Conservation (phyloP, 2,113 vertebrate genomes). For the Eurystomus gularis region DNA sequence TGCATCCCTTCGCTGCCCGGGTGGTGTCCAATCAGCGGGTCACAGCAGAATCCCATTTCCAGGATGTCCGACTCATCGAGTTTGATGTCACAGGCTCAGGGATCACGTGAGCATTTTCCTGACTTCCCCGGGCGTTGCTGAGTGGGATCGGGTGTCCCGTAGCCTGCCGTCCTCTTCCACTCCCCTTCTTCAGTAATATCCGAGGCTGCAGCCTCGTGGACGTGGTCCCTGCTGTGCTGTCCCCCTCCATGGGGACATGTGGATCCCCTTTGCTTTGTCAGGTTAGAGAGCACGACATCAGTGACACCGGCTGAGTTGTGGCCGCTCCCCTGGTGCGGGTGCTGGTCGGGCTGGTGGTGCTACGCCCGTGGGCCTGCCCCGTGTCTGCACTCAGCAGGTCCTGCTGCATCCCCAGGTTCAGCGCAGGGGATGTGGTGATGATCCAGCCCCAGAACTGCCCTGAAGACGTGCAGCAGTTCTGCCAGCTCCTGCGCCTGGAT, state of each 20-base stretch:
- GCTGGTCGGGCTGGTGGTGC: neutral
- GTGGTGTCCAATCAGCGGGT: constrained; percentile 83
- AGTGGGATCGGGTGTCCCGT: fast-evolving
- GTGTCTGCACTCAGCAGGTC: neutral
- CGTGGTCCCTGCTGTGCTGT: fast-evolving
- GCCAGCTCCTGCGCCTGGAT: constrained; percentile 80
- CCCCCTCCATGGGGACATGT: fast-evolving
- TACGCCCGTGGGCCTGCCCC: neutral
- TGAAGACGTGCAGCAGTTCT: constrained; percentile 81
- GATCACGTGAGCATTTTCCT: constrained; percentile 79
- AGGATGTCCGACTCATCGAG: constrained; percentile 91
- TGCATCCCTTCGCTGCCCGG: constrained; percentile 76
- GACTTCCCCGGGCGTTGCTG: neutral
- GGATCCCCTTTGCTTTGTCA: neutral
- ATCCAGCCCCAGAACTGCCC: constrained; percentile 81
- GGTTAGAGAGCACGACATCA: neutral
- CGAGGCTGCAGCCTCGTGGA: neutral
- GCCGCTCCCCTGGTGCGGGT: neutral
- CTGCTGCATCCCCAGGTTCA: constrained; percentile 71
- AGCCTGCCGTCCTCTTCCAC: neutral
- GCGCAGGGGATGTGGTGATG: constrained; percentile 85
- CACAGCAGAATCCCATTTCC: constrained; percentile 84
- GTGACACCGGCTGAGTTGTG: neutral
- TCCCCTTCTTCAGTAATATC: neutral
- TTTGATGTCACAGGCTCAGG: constrained; percentile 85